Base-by-base conservation (phyloP, 2,797 vertebrate genomes). In the Coilia nasus region DNA sequence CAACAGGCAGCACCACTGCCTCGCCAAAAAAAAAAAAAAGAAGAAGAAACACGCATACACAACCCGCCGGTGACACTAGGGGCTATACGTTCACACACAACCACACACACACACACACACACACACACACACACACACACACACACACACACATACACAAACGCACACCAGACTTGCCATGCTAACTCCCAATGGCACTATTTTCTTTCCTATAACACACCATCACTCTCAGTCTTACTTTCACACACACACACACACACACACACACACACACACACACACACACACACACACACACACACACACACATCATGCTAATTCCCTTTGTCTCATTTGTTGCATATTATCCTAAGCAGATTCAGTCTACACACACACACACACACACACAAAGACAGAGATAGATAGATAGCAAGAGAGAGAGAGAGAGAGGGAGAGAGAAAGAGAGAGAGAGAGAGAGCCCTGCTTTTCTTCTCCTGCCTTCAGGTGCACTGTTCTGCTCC, bases 291-390 rank as follows among this genome's bases (percentile, higher is more conserved):
- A 41, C 35, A 57, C 59, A 67, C 14, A 44, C 85, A 75, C 54
- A 83, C 64, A 44, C 50, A 28, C 67, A 35, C 15, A 15, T 28
- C 67, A 75, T 19, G 31, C 15, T 75, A 41, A 75, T 75, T 75
- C 28, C 15, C 67, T 75, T 15, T 75, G 28, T 31, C 67, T 31
- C 23, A 35, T 75, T 35, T 75, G 28, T 19, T 41, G 31, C 28
- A 14, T 75, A 19, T 75, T 23, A 75, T 35, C 28, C 14, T 23
- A 78, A 15, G 47, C 85, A 80, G 83, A 86, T 86, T 47, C 82
- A 25, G 21, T 9, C 60, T 28, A 71, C 64, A 28, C 23, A 31
- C 23, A 67, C 62, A 67, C 62, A 67, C 62, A 67, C 6, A 64
- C 9, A 64, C 23, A 67, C 23, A 28, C 10, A 67, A 0, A 67